phyloP scores from a whole-genome alignment of 2,113 vertebrate genomes.

The Chionis minor region DNA sequence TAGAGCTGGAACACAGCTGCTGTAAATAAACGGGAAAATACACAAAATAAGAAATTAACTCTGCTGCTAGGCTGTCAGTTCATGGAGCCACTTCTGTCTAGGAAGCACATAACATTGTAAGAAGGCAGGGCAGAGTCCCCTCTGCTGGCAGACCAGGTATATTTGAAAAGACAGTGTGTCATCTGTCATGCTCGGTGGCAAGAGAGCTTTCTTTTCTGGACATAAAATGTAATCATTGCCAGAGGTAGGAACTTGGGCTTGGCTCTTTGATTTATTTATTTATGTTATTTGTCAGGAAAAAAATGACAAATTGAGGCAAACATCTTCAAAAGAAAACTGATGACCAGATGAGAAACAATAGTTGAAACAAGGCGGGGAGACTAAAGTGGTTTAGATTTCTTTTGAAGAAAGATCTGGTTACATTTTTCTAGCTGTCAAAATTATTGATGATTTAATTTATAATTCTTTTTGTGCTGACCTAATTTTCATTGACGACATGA shows the following conservation, averaged over 20 bases:
- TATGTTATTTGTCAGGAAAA: constrained; percentile 22
- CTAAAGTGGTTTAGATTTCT: neutral
- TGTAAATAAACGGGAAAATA: neutral
- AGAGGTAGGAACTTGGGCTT: neutral
- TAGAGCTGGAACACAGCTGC: neutral
- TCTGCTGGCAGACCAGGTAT: neutral
- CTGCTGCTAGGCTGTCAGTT: neutral
- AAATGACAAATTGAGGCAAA: neutral
- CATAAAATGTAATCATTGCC: neutral
- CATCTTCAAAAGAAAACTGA: neutral
- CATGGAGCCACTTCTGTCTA: neutral
- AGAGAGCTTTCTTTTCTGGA: neutral
- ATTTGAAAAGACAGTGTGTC: neutral
- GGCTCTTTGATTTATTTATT: constrained; percentile 2
- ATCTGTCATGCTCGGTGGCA: neutral
- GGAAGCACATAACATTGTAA: neutral
- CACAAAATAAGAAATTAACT: neutral
- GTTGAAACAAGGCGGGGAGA: neutral
- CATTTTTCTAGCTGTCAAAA: neutral
- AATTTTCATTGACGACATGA: constrained; percentile 6
- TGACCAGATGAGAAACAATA: neutral
- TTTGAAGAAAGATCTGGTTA: neutral
- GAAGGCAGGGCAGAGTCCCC: neutral
- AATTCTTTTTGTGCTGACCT: constrained; percentile 28
- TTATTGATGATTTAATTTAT: constrained; percentile 42